Conservation (phyloP, 2,113 vertebrate species). For the Scophthalmus maximus region DNA sequence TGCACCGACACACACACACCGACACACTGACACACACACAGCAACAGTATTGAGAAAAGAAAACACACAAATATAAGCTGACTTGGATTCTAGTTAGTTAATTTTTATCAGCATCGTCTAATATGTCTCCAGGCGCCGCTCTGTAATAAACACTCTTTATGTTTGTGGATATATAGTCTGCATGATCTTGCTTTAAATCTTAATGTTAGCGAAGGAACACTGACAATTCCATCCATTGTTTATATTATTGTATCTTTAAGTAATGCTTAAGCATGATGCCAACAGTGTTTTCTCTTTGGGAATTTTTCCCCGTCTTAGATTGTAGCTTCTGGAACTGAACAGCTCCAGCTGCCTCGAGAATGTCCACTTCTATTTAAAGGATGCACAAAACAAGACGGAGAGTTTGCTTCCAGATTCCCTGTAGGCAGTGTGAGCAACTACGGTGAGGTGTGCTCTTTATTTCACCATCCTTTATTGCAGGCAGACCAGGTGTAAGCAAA, state of each 20-base stretch:
- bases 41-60: conserved; percentile 1
- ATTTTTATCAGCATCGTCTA: conserved; percentile 47
- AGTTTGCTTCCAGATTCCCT: neutral
- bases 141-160: conserved; percentile 30
- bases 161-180: neutral
- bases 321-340: neutral
- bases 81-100: conserved; percentile 19
- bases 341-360: neutral
- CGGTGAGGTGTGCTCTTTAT: neutral
- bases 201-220: neutral
- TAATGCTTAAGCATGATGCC: neutral
- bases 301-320: neutral
- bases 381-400: conserved; percentile 2
- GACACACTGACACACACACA: too few relatives aligned
- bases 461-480: conserved; percentile 18
- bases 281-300: neutral
- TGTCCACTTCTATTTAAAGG: neutral
- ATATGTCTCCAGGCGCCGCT: conserved; percentile 35
- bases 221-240: neutral
- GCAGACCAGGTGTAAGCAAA: conserved; percentile 22
- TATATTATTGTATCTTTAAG: neutral
- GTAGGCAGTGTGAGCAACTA: neutral
- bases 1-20: neutral
- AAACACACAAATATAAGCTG: neutral
- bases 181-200: neutral